These are phyloP conservation scores for Calameuta pallipes DNA, from an alignment of 2,888 invertebrate species.

Conservation along the genomic window DNA sequence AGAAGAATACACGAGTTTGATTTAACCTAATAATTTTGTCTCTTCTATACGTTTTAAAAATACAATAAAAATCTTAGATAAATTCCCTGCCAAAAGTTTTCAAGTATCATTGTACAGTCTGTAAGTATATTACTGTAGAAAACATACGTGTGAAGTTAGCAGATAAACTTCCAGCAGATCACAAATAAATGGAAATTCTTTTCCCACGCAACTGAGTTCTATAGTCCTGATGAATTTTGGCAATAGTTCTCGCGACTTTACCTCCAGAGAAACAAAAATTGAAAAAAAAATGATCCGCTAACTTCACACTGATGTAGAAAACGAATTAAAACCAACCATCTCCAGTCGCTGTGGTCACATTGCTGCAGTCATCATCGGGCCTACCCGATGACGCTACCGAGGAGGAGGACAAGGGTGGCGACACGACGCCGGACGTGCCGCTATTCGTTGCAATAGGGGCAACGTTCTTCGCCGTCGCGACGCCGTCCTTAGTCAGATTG, in stretches of 20 bases:
- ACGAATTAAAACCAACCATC: slow-evolving; percentile 40
- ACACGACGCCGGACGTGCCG: slow-evolving; percentile 4
- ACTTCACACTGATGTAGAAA: no score
- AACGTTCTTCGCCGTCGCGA: slow-evolving; percentile 64
- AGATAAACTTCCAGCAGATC: no score
- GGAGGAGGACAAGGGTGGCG: neutral
- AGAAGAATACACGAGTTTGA: neutral
- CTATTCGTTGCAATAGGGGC: slow-evolving; percentile 55
- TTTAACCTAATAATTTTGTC: neutral
- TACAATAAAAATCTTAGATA: neutral
- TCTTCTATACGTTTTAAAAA: neutral
- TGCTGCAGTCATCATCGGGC: slow-evolving; percentile 54
- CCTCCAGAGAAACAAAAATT: no score
- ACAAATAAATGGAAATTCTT: no score
- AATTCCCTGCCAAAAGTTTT: neutral
- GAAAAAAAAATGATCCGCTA: no score
- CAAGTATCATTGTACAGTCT: neutral
- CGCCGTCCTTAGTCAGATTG: slow-evolving; percentile 57
- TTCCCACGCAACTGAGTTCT: no score
- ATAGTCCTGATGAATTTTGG: no score
- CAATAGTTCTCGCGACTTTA: no score
- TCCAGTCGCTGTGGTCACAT: slow-evolving; percentile 55
- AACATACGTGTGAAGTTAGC: no score
- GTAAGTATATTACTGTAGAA: neutral
- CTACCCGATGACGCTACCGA: slow-evolving; percentile 12